Evolutionary conservation across 2,113 vertebrate genomes (phyloP).

Genomic region (Ptilonorhynchus violaceus): DNA sequence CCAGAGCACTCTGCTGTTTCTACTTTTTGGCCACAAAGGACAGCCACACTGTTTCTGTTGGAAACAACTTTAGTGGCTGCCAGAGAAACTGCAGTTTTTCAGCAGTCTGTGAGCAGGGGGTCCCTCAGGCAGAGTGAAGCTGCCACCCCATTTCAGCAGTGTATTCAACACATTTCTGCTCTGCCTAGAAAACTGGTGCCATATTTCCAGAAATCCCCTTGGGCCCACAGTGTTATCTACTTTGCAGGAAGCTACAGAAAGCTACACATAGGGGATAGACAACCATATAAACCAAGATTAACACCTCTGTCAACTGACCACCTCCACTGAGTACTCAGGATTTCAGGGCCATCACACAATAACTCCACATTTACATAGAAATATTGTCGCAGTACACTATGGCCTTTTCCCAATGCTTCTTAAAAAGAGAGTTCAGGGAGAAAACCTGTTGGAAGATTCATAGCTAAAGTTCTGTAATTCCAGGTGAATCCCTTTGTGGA

Average conservation of each 20-base stretch:
- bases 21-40: not conserved
- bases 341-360: not conserved
- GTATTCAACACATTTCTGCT: not conserved
- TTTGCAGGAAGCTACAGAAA: rapidly evolving
- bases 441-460: not conserved
- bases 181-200: not conserved
- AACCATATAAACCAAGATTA: not conserved
- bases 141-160: not conserved
- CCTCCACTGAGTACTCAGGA: not conserved
- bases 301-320: not conserved
- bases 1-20: not conserved
- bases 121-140: not conserved
- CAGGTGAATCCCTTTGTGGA: not conserved
- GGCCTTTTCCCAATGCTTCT: not conserved
- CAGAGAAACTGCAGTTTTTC: not conserved
- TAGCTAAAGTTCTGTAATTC: not conserved
- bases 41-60: not conserved
- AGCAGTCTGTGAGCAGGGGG: not conserved
- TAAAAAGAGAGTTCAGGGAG: not conserved
- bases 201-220: not conserved
- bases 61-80: not conserved
- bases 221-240: not conserved
- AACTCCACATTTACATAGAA: not conserved
- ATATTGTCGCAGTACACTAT: not conserved
- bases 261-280: not conserved